phyloP scores from a whole-genome alignment of 2,113 vertebrate species.

The Chinchilla lanigera region DNA sequence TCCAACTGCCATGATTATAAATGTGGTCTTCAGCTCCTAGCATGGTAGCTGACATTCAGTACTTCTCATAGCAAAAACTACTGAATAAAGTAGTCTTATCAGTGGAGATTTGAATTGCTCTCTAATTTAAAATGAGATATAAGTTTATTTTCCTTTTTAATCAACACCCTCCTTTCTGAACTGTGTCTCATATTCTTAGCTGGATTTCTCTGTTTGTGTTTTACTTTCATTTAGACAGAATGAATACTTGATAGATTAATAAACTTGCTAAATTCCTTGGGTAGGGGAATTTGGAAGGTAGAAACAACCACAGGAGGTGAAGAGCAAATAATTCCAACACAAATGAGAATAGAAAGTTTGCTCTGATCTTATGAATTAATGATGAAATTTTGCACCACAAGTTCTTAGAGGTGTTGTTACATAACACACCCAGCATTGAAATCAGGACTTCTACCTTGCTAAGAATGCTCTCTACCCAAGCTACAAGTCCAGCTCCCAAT shows the following conservation, averaged over 20 bases:
- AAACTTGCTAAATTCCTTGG: not conserved
- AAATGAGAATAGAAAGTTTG: not conserved
- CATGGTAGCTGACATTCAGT: not conserved
- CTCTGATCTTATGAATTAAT: not conserved
- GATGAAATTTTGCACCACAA: constrained; percentile 8
- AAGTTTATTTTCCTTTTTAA: constrained; percentile 55
- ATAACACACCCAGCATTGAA: not conserved
- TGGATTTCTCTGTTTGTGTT: not conserved
- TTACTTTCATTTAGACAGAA: constrained; percentile 43
- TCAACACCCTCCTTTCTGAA: not conserved
- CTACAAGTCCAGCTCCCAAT: not conserved
- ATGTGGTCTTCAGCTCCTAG: not conserved
- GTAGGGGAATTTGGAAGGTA: not conserved
- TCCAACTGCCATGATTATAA: not conserved
- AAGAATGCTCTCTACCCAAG: not conserved
- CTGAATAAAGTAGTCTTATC: not conserved
- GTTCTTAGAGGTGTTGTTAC: not conserved
- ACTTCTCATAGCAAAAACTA: not conserved
- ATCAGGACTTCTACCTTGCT: not conserved
- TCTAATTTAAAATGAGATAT: not conserved
- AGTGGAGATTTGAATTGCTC: not conserved
- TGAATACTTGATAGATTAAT: constrained; percentile 31
- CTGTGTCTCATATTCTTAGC: not conserved
- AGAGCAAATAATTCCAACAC: not conserved
- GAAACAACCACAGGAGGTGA: not conserved